Evolutionary conservation across 1,140 invertebrate species (phyloP), one percentile per base, ranked within the genome.

Genomic region (Bombyx mori): DNA sequence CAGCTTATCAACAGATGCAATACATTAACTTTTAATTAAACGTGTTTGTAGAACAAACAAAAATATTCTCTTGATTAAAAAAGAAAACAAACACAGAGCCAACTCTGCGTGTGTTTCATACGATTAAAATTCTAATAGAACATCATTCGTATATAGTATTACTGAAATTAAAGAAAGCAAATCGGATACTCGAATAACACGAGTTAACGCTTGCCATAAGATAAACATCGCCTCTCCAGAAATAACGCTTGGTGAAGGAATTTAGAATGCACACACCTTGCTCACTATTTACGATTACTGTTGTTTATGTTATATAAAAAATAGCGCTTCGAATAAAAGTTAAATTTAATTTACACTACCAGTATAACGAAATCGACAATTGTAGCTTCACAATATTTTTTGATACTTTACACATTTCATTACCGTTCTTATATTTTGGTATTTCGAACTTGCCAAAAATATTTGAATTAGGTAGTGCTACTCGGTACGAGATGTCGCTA

Each of bases 91-190:
- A 35, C 26, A 35, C 60, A 48, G 66, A 68, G 54, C 54, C 47
- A 44, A 52, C 59, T 51, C 26, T 45, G 51, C 60, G 52, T 18
- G 42, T 49, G 49, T 64, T 62, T 48, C 58, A 69, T 63, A 69
- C 66, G 67, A 77, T 75, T 70, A 73, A 61, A 72, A 71, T 60
- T 71, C 64, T 59, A 73, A 77, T 76, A 67, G 56, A 58, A 69
- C 54, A 47, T 58, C 59, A 46, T 64, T 61, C 57, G 64, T 60
- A 71, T 79, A 73, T 82, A 77, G 77, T 72, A 81, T 81, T 85
- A 80, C 82, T 62, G 60, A 76, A 80, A 73, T 79, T 73, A 80
- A 74, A 69, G 69, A 71, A 76, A 81, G 68, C 68, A 73, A 81
- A 85, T 70, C 58, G 61, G 65, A 82, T 73, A 75, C 69, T 73